Base-by-base conservation (phyloP, 1,140 invertebrate genomes). In the Zaprionus nigranus region DNA sequence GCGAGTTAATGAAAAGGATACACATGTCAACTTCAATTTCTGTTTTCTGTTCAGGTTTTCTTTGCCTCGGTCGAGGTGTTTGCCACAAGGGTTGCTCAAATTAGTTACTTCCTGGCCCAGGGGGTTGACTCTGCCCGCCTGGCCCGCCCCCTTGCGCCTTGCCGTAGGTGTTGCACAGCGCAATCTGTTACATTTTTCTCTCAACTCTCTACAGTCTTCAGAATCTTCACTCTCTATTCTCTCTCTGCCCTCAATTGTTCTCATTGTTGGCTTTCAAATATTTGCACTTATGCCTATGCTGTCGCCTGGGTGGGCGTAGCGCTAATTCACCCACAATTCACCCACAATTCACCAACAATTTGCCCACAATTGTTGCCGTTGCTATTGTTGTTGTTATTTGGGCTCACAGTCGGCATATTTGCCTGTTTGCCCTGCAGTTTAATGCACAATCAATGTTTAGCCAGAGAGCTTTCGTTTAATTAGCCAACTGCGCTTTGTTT, bases 1-100 rank as follows among this genome's bases (percentile, higher is more conserved):
- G 85, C 79, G 90, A 91, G 85, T 91, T 91, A 91, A 91, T 91
- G 90, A 91, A 91, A 91, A 91, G 90, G 90, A 91, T 91, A 91
- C 90, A 91, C 90, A 91, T 91, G 90, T 91, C 90, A 91, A 90
- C 82, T 91, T 83, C 77, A 91, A 91, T 91, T 91, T 90, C 76
- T 76, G 78, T 81, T 87, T 63, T 67, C 72, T 76, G 68, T 78
- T 79, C 61, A 66, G 40, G 40, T 53, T 65, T 40, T 38, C 36
- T 26, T 28, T 61, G 57, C 49, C 53, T 58, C 58, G 66, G 15
- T 7, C 56, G 79, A 84, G 81, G 85, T 90, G 85, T 88, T 90
- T 79, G 78, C 72, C 80, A 90, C 86, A 90, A 88, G 84, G 84
- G 84, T 90, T 81, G 84, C 81, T 85, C 75, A 88, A 88, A 88